These are phyloP conservation scores for Lobophora halterata DNA, from an alignment of 2,888 invertebrate genomes.

Conservation along the genomic window DNA sequence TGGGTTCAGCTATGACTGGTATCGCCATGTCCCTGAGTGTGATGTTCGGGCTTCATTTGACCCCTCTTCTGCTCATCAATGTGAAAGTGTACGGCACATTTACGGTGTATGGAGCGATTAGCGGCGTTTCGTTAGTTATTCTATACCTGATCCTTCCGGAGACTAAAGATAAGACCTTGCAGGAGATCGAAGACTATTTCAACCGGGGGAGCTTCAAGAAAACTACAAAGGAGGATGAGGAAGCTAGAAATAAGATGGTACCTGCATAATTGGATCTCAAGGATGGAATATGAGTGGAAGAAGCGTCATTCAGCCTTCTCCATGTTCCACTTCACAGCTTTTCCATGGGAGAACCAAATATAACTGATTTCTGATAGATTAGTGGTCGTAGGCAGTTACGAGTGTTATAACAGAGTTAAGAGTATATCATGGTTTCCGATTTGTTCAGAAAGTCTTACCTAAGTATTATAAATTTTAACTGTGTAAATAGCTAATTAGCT, in stretches of 20 bases:
- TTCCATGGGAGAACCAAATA: not conserved
- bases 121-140: conserved; percentile 13
- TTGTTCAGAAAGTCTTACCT: no score
- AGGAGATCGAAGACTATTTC: conserved; percentile 82
- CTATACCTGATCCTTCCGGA: conserved; percentile 75
- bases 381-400: no score
- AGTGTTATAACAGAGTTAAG: no score
- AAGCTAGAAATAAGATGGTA: conserved; percentile 20
- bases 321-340: no score
- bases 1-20: conserved; percentile 42
- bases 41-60: conserved; percentile 38
- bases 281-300: no score
- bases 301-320: no score
- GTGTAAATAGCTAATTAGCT: conserved; percentile 2
- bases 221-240: conserved; percentile 7
- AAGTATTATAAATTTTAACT: no score
- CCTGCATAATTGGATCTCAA: no score
- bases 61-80: conserved; percentile 39
- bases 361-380: no score
- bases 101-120: conserved; percentile 43
- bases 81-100: conserved; percentile 56
- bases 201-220: conserved; percentile 16
- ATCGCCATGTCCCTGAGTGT: conserved; percentile 39
- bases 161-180: conserved; percentile 82
- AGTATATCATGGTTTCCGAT: no score